Percentiles rank a stretch among this genome's conserved stretches.
Conservation (phyloP, 2,797 vertebrate species). For the Typhlichthys subterraneus region DNA sequence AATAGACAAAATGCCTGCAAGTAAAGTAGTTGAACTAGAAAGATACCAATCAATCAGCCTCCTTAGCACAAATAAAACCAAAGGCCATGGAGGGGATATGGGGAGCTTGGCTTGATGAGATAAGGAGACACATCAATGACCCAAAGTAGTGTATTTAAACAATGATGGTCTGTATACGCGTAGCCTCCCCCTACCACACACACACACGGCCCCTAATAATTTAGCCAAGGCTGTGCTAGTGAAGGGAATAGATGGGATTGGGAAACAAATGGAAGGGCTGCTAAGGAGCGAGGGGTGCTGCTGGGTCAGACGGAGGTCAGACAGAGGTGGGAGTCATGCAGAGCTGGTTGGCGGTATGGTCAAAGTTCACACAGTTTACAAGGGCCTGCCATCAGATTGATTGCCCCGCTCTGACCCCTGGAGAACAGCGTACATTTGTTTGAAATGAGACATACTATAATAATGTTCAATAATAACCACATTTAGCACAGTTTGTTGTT, state of each 20-base stretch:
- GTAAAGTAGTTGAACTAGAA: constrained; percentile 58
- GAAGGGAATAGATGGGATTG: constrained; percentile 72
- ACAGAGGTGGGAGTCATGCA: constrained; percentile 38
- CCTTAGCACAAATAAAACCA: not conserved
- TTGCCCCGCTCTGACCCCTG: constrained; percentile 34
- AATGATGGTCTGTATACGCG: not conserved
- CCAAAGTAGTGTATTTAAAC: constrained; percentile 60
- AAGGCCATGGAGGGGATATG: not conserved
- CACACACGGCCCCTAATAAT: no score
- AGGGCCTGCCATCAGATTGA: constrained; percentile 53
- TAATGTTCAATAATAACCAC: constrained; percentile 12
- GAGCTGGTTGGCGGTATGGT: constrained; percentile 44
- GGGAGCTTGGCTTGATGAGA: constrained; percentile 8
- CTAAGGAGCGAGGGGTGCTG: constrained; percentile 44
- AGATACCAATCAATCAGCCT: constrained; percentile 8
- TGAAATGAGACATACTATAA: no score
- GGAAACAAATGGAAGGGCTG: constrained; percentile 72
- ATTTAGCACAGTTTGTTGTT: constrained; percentile 15
- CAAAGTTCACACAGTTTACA: constrained; percentile 57
- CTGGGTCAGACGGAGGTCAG: constrained; percentile 50
- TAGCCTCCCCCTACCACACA: not conserved
- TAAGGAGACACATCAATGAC: constrained; percentile 54
- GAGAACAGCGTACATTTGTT: constrained; percentile 19
- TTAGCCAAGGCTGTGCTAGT: constrained; percentile 33
- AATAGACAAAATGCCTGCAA: constrained; percentile 39